Conservation (phyloP, 2,888 invertebrate species). For the Hyles lineata region DNA sequence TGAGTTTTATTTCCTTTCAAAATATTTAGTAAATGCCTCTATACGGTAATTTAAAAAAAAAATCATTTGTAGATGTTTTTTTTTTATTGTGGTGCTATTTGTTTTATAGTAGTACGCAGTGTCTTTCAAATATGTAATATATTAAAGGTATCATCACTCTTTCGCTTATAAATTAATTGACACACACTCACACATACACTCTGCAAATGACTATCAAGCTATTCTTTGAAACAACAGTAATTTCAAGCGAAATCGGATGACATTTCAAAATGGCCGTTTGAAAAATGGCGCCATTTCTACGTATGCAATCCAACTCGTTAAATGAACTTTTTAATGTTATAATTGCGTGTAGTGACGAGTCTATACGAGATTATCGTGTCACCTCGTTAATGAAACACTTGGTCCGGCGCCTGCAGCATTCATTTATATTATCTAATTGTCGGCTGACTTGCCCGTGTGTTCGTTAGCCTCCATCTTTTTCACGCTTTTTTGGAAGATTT, state of each 20-base stretch:
- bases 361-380: constrained; percentile 29
- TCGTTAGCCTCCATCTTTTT: constrained; percentile 39
- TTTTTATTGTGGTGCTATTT: too few species aligned
- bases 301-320: constrained; percentile 31
- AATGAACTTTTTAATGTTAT: constrained; percentile 41
- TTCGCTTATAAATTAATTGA: too few species aligned
- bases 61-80: too few species aligned
- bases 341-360: constrained; percentile 44
- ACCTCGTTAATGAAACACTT: constrained; percentile 43
- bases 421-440: constrained; percentile 59
- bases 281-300: constrained; percentile 25
- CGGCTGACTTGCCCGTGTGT: constrained; percentile 40
- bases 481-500: constrained; percentile 12
- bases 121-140: too few species aligned
- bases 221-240: too few species aligned
- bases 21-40: too few species aligned
- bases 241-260: too few species aligned
- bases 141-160: too few species aligned
- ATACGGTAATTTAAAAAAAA: too few species aligned
- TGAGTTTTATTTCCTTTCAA: constrained; percentile 15
- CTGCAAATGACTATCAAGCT: too few species aligned
- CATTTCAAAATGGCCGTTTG: neutral
- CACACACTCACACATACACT: too few species aligned
- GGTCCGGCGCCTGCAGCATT: constrained; percentile 40
- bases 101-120: too few species aligned